Evolutionary conservation across 1,140 invertebrate species (phyloP).

Genomic region (Diuraphis noxia): DNA sequence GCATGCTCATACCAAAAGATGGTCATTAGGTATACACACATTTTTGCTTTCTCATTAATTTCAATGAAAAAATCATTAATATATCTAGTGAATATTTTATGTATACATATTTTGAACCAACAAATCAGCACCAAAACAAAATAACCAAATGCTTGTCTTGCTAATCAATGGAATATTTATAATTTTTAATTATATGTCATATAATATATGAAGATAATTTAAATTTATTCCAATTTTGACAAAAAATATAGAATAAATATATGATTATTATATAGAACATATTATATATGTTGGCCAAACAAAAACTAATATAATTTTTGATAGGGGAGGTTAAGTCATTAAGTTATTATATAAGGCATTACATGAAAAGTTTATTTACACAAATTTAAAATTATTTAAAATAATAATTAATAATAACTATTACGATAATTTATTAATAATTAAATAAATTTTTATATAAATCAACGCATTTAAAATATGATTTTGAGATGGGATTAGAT

Average conservation of each 20-base stretch:
- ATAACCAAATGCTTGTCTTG: neutral
- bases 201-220: neutral
- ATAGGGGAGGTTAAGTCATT: neutral
- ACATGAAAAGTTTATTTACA: neutral
- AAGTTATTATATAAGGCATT: too few species aligned
- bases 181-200: neutral
- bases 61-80: neutral
- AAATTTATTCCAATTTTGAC: neutral
- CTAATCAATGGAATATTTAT: neutral
- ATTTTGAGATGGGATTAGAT: neutral
- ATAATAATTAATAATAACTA: too few species aligned
- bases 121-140: neutral
- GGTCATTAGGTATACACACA: neutral
- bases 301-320: neutral
- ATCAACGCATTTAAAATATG: neutral
- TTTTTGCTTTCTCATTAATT: neutral
- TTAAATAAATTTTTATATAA: too few species aligned
- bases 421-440: too few species aligned
- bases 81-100: neutral
- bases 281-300: neutral
- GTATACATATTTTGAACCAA: neutral
- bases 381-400: neutral
- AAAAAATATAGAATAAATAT: neutral
- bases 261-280: neutral
- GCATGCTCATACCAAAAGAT: neutral